phyloP scores from a whole-genome alignment of 1,140 invertebrate species.

The Bathynomus jamesi region DNA sequence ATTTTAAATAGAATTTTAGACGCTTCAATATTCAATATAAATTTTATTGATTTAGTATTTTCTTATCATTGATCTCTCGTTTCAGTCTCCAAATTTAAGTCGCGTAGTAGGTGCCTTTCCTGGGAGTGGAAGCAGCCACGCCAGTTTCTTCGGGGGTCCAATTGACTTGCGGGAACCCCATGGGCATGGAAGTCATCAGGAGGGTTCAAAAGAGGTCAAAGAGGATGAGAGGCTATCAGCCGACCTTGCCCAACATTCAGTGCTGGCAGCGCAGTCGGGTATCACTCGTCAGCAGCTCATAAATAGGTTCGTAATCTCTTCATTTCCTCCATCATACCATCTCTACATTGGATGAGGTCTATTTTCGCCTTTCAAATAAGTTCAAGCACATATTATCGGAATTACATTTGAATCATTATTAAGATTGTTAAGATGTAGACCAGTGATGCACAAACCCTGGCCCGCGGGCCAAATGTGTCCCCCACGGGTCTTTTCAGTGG shows the following conservation, averaged over 20 bases:
- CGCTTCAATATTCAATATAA: too few relatives aligned
- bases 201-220: conserved; percentile 38
- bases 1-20: too few relatives aligned
- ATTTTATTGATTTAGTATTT: too few relatives aligned
- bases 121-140: conserved; percentile 32
- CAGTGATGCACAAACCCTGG: too few relatives aligned
- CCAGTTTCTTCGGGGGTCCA: conserved; percentile 12
- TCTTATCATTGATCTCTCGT: too few relatives aligned
- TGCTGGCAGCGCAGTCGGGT: conserved; percentile 56
- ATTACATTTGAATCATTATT: too few relatives aligned
- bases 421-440: too few relatives aligned
- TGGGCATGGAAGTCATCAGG: conserved; percentile 6
- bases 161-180: conserved; percentile 21
- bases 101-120: conserved; percentile 12
- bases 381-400: too few relatives aligned
- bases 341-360: too few relatives aligned
- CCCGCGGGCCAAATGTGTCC: too few relatives aligned
- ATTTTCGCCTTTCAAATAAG: too few relatives aligned
- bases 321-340: not conserved
- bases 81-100: conserved; percentile 24
- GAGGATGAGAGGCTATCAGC: conserved; percentile 41
- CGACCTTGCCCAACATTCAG: conserved; percentile 47
- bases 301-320: conserved; percentile 49
- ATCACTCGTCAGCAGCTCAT: conserved; percentile 77
- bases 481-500: too few relatives aligned